Evolutionary conservation across 2,797 vertebrate genomes (phyloP).

Genomic region (Valencia hispanica): DNA sequence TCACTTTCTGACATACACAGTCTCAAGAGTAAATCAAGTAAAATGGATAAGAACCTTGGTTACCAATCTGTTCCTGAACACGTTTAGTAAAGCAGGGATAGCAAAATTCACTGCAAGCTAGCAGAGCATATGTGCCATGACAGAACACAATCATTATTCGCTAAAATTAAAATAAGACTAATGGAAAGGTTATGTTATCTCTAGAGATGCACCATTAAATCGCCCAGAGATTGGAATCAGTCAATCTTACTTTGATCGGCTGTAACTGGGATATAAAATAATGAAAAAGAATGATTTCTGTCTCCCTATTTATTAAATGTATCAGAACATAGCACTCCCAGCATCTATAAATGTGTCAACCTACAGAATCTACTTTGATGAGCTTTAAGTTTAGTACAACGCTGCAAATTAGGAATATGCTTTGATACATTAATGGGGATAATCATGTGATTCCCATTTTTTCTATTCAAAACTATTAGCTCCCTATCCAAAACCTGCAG

Average conservation of each 20-base stretch:
- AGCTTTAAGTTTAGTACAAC: not conserved
- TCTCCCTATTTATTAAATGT: not conserved
- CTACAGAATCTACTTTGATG: not conserved
- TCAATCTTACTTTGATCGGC: not conserved
- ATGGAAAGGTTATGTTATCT: not conserved
- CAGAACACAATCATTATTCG: constrained; percentile 18
- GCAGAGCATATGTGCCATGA: constrained; percentile 2
- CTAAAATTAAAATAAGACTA: not conserved
- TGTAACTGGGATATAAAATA: not conserved
- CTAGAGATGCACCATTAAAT: not conserved
- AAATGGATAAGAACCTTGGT: constrained; percentile 34
- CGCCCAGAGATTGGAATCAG: not conserved
- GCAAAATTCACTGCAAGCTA: constrained; percentile 28
- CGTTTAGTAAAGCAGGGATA: constrained; percentile 9
- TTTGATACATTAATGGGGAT: not conserved
- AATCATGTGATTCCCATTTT: not conserved
- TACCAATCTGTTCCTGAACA: constrained; percentile 24
- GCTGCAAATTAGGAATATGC: not conserved
- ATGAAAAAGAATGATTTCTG: not conserved
- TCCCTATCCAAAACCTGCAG: not conserved
- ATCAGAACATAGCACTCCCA: not conserved
- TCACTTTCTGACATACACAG: constrained; percentile 33
- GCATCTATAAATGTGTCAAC: not conserved
- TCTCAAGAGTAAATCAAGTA: constrained; percentile 30
- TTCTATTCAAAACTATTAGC: not conserved